Evolutionary conservation across 64 coral and sea anemone species (phyloP).

Genomic region (Pocillopora damicornis): DNA sequence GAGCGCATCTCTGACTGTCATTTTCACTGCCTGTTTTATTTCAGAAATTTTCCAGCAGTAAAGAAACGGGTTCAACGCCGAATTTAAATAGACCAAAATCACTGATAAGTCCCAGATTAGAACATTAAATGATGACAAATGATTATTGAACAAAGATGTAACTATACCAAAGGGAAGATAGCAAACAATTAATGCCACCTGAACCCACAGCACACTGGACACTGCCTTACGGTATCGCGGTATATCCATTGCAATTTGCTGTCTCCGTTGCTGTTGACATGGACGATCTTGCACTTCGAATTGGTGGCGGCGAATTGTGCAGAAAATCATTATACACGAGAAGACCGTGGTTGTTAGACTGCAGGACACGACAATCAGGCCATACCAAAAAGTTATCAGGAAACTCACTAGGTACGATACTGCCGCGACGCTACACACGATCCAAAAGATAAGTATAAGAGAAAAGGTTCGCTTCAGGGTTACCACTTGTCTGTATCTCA

Average conservation of each 20-base stretch:
- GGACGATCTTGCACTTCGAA: background rate
- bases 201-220: background rate
- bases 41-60: background rate
- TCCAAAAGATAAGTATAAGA: background rate
- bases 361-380: background rate
- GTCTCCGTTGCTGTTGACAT: background rate
- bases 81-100: background rate
- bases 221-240: background rate
- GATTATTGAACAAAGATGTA: background rate
- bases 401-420: background rate
- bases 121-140: background rate
- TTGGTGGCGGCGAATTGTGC: background rate
- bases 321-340: background rate
- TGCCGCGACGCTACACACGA: background rate
- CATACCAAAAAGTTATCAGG: background rate
- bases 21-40: background rate
- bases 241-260: background rate
- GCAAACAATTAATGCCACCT: background rate
- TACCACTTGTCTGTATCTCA: background rate
- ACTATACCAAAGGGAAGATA: background rate
- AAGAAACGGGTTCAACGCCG: background rate
- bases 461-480: background rate
- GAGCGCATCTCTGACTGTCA: background rate
- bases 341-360: background rate
- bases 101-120: background rate